Percentiles rank a stretch among this genome's conserved stretches.
Evolutionary conservation across 1,140 invertebrate genomes (phyloP).

Genomic region (Fragariocoptes setiger): DNA sequence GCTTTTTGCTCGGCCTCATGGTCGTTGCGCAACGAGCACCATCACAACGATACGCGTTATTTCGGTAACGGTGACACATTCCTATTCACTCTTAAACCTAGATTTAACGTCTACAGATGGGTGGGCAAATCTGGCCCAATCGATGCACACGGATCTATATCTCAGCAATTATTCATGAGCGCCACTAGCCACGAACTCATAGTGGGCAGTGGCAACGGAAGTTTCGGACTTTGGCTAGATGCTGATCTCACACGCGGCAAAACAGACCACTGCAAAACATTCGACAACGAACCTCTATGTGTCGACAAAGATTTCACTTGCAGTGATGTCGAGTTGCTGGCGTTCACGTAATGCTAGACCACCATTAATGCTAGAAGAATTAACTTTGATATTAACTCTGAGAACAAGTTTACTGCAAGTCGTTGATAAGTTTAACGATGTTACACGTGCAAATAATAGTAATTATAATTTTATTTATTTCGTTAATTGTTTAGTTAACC

Average conservation of each 20-base stretch:
- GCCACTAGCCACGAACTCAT: constrained; percentile 43
- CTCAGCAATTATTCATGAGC: constrained; percentile 75
- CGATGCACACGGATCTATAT: constrained; percentile 21
- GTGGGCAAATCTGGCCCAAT: constrained; percentile 25
- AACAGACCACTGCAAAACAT: constrained; percentile 72
- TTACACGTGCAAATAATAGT: no score
- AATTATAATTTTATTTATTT: no score
- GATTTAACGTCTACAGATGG: constrained; percentile 66
- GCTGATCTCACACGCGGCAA: constrained; percentile 78
- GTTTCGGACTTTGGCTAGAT: constrained; percentile 88
- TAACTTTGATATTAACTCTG: no score
- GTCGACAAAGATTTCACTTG: constrained; percentile 79
- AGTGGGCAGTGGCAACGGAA: constrained; percentile 85
- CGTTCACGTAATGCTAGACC: no score
- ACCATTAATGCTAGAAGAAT: no score
- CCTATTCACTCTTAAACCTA: constrained; percentile 56
- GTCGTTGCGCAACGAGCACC: constrained; percentile 36
- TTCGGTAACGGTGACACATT: constrained; percentile 92
- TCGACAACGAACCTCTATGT: constrained; percentile 60
- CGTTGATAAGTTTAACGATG: no score
- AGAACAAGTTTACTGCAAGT: no score
- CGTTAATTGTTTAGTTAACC: no score
- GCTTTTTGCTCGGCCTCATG: constrained; percentile 18
- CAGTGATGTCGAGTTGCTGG: constrained; percentile 64
- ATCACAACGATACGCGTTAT: constrained; percentile 63